These are phyloP conservation scores for Caenorhabditis parvicauda DNA, from an alignment of 2,888 invertebrate genomes.

Conservation along the genomic window DNA sequence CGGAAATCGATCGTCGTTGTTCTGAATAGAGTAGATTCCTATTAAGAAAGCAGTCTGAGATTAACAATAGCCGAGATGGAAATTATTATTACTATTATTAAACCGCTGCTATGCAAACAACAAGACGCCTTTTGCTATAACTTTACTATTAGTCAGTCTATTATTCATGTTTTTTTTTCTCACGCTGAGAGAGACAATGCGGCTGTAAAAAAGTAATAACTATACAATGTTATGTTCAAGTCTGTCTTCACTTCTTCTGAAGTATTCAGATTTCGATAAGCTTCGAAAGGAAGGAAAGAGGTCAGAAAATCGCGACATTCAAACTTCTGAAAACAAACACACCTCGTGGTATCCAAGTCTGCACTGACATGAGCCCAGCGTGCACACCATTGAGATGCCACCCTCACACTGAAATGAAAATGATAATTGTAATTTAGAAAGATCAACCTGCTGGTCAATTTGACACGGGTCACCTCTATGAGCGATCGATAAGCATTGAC, in stretches of 20 bases:
- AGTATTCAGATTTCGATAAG: too few species aligned
- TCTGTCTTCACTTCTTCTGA: too few species aligned
- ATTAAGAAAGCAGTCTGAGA: too few species aligned
- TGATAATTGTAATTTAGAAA: too few species aligned
- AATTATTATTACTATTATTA: not conserved
- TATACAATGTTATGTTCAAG: too few species aligned
- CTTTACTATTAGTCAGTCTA: not conserved
- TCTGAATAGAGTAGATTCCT: too few species aligned
- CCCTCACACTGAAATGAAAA: slow-evolving; percentile 61
- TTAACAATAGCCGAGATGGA: not conserved
- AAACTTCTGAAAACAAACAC: too few species aligned
- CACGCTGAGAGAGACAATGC: too few species aligned
- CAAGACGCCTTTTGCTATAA: not conserved
- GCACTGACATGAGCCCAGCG: slow-evolving; percentile 53
- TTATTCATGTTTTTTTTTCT: too few species aligned
- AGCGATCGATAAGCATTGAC: slow-evolving; percentile 59
- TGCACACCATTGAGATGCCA: slow-evolving; percentile 59
- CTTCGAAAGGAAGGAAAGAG: too few species aligned
- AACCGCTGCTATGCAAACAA: not conserved
- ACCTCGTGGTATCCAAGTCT: slow-evolving; percentile 55
- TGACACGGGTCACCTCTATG: slow-evolving; percentile 61
- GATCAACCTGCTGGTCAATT: slow-evolving; percentile 53
- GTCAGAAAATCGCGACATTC: too few species aligned
- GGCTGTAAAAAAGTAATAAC: too few species aligned
- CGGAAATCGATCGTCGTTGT: slow-evolving; percentile 59